Conservation (phyloP, 2,113 vertebrate genomes). For the Crotophaga sulcirostris region DNA sequence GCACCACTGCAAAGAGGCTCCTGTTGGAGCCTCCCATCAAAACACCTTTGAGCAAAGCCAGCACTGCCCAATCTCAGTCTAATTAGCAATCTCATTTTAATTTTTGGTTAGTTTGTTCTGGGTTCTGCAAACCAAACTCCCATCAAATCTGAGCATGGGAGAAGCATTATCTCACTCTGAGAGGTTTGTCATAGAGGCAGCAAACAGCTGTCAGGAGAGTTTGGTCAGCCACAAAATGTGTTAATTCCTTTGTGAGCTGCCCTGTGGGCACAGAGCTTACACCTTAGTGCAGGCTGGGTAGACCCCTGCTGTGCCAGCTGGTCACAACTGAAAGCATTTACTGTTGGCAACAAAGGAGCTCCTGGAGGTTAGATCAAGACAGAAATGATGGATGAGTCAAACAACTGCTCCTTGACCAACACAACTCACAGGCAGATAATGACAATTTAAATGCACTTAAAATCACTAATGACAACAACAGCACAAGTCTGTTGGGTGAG, state of each 20-base stretch:
- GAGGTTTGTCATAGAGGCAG: neutral
- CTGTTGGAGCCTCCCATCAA: neutral
- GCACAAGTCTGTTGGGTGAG: neutral
- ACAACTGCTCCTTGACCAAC: neutral
- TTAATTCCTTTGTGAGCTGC: neutral
- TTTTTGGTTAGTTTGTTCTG: neutral
- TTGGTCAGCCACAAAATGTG: neutral
- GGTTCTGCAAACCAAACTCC: neutral
- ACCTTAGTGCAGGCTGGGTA: neutral
- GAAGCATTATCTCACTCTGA: rapidly evolving
- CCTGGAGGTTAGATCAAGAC: neutral
- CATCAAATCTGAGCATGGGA: neutral
- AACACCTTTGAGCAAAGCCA: neutral
- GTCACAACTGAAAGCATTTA: neutral
- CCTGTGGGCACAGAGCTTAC: neutral
- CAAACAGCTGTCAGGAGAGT: neutral
- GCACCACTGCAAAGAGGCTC: neutral
- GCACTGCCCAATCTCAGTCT: neutral
- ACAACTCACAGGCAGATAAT: neutral
- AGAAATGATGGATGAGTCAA: neutral
- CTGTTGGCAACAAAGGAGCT: neutral
- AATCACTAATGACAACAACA: neutral
- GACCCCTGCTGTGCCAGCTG: neutral
- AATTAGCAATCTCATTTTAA: neutral
- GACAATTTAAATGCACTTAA: neutral